These are phyloP conservation scores for Gobius niger DNA, from an alignment of 2,113 vertebrate genomes.

Conservation along the genomic window DNA sequence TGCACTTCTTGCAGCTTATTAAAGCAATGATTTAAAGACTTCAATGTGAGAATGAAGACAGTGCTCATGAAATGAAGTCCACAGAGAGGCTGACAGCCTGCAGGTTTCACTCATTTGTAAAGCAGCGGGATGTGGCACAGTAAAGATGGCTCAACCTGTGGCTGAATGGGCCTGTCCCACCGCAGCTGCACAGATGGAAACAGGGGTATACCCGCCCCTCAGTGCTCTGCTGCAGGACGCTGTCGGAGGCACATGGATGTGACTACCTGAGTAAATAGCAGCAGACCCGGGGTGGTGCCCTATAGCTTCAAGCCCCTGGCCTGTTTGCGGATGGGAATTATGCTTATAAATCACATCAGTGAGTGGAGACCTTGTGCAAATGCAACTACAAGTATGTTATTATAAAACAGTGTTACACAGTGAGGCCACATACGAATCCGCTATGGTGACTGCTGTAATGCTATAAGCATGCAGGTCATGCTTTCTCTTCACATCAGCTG, in stretches of 20 bases:
- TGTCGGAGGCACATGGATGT: conserved; percentile 10
- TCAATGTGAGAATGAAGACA: conserved; percentile 37
- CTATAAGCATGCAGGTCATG: conserved; percentile 57
- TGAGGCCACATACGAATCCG: conserved; percentile 45
- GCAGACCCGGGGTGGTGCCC: conserved; percentile 65
- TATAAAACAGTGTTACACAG: conserved; percentile 50
- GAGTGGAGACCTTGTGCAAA: conserved; percentile 66
- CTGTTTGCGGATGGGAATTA: conserved; percentile 70
- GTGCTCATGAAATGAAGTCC: conserved; percentile 35
- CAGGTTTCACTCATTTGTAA: conserved; percentile 63
- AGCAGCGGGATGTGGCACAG: conserved; percentile 59
- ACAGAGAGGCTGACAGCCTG: conserved; percentile 36
- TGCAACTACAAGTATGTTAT: conserved; percentile 52
- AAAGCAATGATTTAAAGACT: conserved; percentile 50
- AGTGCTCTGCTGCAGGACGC: conserved; percentile 39
- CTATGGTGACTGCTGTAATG: conserved; percentile 58
- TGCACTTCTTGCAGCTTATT: conserved; percentile 21
- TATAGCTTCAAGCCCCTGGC: conserved; percentile 52
- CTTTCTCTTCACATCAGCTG: conserved; percentile 33
- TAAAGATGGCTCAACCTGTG: conserved; percentile 57
- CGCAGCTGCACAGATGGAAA: conserved; percentile 7
- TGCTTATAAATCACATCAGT: conserved; percentile 70
- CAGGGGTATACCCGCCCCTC: conserved; percentile 30
- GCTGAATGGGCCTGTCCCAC: conserved; percentile 31
- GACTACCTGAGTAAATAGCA: conserved; percentile 70